phyloP scores from a whole-genome alignment of 2,113 vertebrate species.

The Lepisosteus osseus region DNA sequence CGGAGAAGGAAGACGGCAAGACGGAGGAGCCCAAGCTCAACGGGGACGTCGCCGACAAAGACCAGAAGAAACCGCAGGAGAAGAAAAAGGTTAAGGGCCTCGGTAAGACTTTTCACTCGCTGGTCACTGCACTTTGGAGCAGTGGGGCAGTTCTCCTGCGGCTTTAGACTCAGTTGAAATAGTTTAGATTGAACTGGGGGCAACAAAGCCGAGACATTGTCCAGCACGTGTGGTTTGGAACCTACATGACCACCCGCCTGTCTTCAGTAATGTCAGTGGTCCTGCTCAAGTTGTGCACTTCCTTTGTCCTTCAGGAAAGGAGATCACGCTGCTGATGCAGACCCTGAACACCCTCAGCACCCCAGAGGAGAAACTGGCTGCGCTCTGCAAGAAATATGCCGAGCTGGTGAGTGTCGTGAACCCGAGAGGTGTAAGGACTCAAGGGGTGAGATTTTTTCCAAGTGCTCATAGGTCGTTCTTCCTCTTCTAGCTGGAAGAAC shows the following conservation, averaged over 20 bases:
- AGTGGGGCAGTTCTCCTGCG: too few species aligned
- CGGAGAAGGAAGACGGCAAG: slow-evolving; percentile 69
- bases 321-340: slow-evolving; percentile 97
- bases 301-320: slow-evolving; percentile 74
- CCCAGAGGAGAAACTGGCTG: slow-evolving; percentile 89
- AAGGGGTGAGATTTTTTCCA: too few species aligned
- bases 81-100: slow-evolving; percentile 95
- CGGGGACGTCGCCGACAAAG: slow-evolving; percentile 66
- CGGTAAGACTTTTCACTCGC: slow-evolving; percentile 58
- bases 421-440: not conserved
- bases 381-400: slow-evolving; percentile 97
- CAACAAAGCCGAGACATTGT: not conserved
- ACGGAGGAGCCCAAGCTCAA: slow-evolving; percentile 61
- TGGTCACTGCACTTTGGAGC: too few species aligned
- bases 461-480: not conserved
- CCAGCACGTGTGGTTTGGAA: too few species aligned
- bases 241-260: too few species aligned
- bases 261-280: not conserved
- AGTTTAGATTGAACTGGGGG: not conserved
- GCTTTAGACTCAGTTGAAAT: not conserved
- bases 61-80: slow-evolving; percentile 83
- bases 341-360: slow-evolving; percentile 95
- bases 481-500: slow-evolving; percentile 81
- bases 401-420: slow-evolving; percentile 79
- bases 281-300: not conserved